Percentiles rank a stretch among this genome's conserved stretches.
Evolutionary conservation across 2,888 invertebrate genomes (phyloP).

Genomic region (Chaitophorus viminalis): DNA sequence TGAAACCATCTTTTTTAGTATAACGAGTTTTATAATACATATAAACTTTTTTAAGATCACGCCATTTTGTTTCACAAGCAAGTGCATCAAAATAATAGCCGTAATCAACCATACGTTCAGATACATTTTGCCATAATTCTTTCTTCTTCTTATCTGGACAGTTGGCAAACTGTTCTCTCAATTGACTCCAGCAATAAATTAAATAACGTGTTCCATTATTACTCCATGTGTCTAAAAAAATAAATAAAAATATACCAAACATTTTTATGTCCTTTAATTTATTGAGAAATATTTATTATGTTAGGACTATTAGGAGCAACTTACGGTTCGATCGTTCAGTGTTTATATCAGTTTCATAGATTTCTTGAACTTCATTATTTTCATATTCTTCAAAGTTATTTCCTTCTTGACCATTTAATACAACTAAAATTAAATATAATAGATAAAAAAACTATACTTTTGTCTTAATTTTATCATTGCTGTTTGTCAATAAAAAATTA

Average conservation of each 20-base stretch:
- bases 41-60: constrained; percentile 44
- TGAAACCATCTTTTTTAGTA: constrained; percentile 13
- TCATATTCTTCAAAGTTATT: not conserved
- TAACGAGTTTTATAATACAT: constrained; percentile 18
- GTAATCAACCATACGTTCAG: constrained; percentile 32
- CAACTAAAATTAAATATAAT: constrained; percentile 17
- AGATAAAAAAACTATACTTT: not conserved
- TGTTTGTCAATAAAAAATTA: constrained; percentile 40
- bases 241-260: not conserved
- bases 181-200: constrained; percentile 44
- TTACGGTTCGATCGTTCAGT: constrained; percentile 1
- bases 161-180: constrained; percentile 31
- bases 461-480: not conserved
- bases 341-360: constrained; percentile 28
- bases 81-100: constrained; percentile 45
- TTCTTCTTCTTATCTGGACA: constrained; percentile 33
- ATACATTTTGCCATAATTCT: constrained; percentile 18
- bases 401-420: constrained; percentile 1
- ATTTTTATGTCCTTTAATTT: not conserved
- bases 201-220: constrained; percentile 18
- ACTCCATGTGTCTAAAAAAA: constrained; percentile 17
- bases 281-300: not conserved
- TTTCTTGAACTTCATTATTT: constrained; percentile 36
- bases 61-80: constrained; percentile 45
- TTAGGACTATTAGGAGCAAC: not conserved